phyloP scores from a whole-genome alignment of 2,888 invertebrate genomes.

The Hirtodrosophila trivittata region DNA sequence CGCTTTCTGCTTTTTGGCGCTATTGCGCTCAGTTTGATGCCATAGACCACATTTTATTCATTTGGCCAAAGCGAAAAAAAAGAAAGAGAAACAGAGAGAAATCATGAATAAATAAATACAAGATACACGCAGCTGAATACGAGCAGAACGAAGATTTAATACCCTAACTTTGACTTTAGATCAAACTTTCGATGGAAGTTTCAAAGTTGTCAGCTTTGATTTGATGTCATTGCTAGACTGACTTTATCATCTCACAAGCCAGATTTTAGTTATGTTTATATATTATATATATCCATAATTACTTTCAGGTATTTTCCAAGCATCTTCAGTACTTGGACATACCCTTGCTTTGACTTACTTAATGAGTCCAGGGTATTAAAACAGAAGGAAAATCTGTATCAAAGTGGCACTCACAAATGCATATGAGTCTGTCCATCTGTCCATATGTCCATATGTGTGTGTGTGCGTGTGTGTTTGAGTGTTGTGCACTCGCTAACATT shows the following conservation, averaged over 20 bases:
- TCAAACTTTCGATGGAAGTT: too few species aligned
- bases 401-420: constrained; percentile 21
- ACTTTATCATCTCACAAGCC: too few species aligned
- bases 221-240: too few species aligned
- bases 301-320: too few species aligned
- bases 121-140: not conserved
- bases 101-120: constrained; percentile 1
- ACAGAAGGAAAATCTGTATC: constrained; percentile 31
- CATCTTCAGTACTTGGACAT: not conserved
- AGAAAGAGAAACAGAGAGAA: constrained; percentile 1
- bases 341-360: not conserved
- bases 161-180: too few species aligned
- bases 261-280: too few species aligned
- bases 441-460: constrained; percentile 10
- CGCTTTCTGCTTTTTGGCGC: constrained; percentile 38
- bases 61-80: constrained; percentile 25
- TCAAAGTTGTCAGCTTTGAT: not conserved
- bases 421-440: constrained; percentile 3
- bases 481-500: constrained; percentile 67
- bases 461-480: constrained; percentile 18
- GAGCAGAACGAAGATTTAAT: not conserved
- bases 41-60: constrained; percentile 58
- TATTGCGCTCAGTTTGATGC: constrained; percentile 58
- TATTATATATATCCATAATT: too few species aligned
- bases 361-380: constrained; percentile 4